A percentile compares a stretch with the other conserved stretches of the same genome.
Conservation (phyloP, 2,113 vertebrate genomes). For the Puffinus mauretanicus region DNA sequence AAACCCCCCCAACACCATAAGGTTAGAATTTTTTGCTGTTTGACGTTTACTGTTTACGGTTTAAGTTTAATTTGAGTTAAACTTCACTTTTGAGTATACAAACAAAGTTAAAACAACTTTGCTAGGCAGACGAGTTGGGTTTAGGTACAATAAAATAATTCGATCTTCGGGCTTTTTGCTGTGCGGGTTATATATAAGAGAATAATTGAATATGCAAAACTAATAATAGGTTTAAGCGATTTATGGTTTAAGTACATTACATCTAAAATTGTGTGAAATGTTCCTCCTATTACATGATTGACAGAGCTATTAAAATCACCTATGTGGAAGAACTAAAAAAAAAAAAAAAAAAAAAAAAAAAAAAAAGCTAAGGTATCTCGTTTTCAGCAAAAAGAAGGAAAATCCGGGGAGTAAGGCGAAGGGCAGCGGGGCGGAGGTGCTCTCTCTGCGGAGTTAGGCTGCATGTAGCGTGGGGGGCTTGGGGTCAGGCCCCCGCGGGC, state of each 20-base stretch:
- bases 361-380: not conserved
- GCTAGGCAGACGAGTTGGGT: not conserved
- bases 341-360: not conserved
- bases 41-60: not conserved
- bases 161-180: not conserved
- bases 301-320: conserved; percentile 66
- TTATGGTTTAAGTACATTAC: conserved; percentile 43
- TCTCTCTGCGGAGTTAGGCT: not conserved
- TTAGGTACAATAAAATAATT: not conserved
- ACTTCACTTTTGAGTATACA: not conserved
- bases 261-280: conserved; percentile 58
- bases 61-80: not conserved
- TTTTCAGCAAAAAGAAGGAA: conserved; percentile 37
- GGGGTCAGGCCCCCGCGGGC: not conserved
- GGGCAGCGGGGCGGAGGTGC: not conserved
- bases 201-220: conserved; percentile 49
- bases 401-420: not conserved
- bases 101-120: not conserved
- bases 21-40: not conserved
- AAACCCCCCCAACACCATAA: not conserved
- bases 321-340: conserved; percentile 31
- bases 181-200: not conserved
- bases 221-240: conserved; percentile 53
- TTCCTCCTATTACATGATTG: conserved; percentile 63
- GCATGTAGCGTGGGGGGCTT: not conserved